These are phyloP conservation scores for Cosmopolites sordidus DNA, from an alignment of 2,888 invertebrate species.

Conservation along the genomic window DNA sequence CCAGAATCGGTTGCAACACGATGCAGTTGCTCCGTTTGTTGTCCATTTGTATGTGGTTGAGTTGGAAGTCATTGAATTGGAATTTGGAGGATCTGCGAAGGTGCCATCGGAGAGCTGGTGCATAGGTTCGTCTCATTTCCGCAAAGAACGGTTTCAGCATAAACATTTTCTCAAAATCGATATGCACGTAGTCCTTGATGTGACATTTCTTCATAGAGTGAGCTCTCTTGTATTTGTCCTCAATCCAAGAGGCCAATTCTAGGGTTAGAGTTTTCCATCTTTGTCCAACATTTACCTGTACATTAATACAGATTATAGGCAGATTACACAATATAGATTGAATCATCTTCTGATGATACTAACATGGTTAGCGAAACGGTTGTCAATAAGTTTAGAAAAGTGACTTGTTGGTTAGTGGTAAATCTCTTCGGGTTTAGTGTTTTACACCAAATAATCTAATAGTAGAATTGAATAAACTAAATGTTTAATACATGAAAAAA, in stretches of 20 bases:
- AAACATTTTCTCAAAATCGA: conserved; percentile 79
- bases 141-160: conserved; percentile 85
- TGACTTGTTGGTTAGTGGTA: too few species aligned
- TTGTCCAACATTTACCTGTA: conserved; percentile 59
- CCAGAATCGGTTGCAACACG: conserved; percentile 44
- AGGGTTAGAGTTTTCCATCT: conserved; percentile 75
- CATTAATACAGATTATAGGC: not conserved
- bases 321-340: not conserved
- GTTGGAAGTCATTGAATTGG: conserved; percentile 61
- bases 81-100: conserved; percentile 65
- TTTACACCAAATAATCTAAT: too few species aligned
- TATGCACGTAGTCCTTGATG: conserved; percentile 72
- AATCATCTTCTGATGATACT: too few species aligned
- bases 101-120: conserved; percentile 72
- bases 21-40: conserved; percentile 50
- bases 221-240: conserved; percentile 64
- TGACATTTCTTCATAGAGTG: conserved; percentile 58
- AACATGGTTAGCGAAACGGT: too few species aligned
- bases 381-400: too few species aligned
- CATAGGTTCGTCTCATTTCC: conserved; percentile 67
- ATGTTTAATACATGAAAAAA: too few species aligned
- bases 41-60: conserved; percentile 69
- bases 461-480: too few species aligned
- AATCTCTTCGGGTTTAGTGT: too few species aligned
- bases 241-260: conserved; percentile 76